Evolutionary conservation across 2,888 invertebrate genomes (phyloP).

Genomic region (Anticlea derivata): DNA sequence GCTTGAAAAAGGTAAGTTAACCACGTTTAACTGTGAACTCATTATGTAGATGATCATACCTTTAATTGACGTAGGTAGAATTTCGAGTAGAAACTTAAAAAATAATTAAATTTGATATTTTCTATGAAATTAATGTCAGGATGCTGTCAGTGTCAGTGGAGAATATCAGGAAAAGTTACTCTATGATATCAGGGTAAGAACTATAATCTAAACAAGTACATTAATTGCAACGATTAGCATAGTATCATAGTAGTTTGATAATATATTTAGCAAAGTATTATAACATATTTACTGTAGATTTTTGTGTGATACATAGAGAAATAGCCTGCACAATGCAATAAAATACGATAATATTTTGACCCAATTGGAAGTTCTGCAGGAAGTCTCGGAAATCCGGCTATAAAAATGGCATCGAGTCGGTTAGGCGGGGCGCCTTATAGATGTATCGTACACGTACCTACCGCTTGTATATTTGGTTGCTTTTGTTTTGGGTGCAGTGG

Average conservation of each 20-base stretch:
- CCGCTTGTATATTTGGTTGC: constrained; percentile 38
- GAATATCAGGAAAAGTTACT: too few relatives aligned
- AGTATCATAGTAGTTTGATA: not conserved
- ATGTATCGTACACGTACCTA: constrained; percentile 11
- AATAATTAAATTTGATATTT: too few relatives aligned
- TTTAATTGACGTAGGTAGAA: too few relatives aligned
- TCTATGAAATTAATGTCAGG: too few relatives aligned
- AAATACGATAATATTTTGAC: constrained; percentile 5
- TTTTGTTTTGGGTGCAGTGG: constrained; percentile 84
- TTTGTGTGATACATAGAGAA: constrained; percentile 10
- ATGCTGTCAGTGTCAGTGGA: too few relatives aligned
- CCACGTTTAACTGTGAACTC: not conserved
- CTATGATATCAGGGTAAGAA: too few relatives aligned
- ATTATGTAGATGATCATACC: too few relatives aligned
- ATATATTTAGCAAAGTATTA: not conserved
- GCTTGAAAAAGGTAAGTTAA: constrained; percentile 92
- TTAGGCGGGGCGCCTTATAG: constrained; percentile 22
- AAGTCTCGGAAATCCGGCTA: constrained; percentile 11
- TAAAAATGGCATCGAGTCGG: constrained; percentile 20
- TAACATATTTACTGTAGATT: constrained; percentile 2
- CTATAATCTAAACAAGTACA: too few relatives aligned
- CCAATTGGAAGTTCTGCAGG: constrained; percentile 24
- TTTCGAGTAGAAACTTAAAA: too few relatives aligned
- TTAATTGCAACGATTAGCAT: too few relatives aligned
- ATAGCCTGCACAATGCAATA: constrained; percentile 13